These are phyloP conservation scores for Chaetodon trifascialis DNA, from an alignment of 2,113 vertebrate species.

Conservation along the genomic window DNA sequence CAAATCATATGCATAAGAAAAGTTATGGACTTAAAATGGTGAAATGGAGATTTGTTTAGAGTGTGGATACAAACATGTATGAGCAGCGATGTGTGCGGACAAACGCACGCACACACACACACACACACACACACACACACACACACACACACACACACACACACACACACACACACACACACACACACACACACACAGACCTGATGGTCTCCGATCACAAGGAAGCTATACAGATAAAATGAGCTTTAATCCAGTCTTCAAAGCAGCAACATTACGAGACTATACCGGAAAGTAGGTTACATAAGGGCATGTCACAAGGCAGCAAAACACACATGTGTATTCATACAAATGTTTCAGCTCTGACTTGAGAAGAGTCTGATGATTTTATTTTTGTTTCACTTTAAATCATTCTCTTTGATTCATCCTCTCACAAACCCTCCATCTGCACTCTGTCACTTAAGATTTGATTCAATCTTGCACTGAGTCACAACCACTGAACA, in stretches of 20 bases:
- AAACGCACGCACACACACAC: background rate
- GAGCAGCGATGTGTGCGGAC: background rate
- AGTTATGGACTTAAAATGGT: background rate
- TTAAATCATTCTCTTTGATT: background rate
- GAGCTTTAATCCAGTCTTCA: background rate
- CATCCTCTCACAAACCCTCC: background rate
- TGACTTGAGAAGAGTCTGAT: background rate
- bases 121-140: background rate
- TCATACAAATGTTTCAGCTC: background rate
- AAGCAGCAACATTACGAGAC: background rate
- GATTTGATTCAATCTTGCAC: no score
- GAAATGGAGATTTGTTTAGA: background rate
- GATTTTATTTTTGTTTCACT: background rate
- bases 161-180: background rate
- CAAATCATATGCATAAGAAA: background rate
- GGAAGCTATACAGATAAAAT: slow-evolving; percentile 1
- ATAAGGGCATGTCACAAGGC: background rate
- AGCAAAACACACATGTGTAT: background rate
- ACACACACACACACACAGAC: background rate
- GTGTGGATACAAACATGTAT: background rate
- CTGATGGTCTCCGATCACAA: background rate
- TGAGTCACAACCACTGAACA: background rate
- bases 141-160: background rate
- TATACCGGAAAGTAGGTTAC: background rate
- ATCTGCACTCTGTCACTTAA: background rate